Conservation (phyloP, 2,888 invertebrate genomes). For the Drosophila sordidula region DNA sequence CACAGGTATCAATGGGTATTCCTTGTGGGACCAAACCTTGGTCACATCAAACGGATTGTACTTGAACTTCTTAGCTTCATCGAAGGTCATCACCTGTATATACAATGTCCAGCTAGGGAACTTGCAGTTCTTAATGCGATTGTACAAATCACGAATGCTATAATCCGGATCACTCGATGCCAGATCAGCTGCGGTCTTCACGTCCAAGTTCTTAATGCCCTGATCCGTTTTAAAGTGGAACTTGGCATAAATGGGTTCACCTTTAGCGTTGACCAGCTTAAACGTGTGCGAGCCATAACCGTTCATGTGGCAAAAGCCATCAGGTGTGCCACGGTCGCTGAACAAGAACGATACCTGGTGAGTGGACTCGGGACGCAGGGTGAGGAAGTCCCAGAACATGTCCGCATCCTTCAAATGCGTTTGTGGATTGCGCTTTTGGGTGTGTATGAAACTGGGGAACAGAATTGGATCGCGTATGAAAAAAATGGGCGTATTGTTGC, state of each 20-base stretch:
- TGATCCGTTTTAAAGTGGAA: slow-evolving; percentile 97
- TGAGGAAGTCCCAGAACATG: slow-evolving; percentile 98
- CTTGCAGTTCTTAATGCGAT: slow-evolving; percentile 92
- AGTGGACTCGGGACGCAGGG: slow-evolving; percentile 93
- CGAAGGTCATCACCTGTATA: slow-evolving; percentile 95
- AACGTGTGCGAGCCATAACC: slow-evolving; percentile 98
- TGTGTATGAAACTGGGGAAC: slow-evolving; percentile 98
- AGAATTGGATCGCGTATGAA: slow-evolving; percentile 96
- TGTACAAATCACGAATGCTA: slow-evolving; percentile 94
- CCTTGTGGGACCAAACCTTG: slow-evolving; percentile 95
- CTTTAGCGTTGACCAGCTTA: slow-evolving; percentile 92
- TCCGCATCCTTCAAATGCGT: slow-evolving; percentile 96
- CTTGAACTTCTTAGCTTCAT: slow-evolving; percentile 91
- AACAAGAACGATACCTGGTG: slow-evolving; percentile 94
- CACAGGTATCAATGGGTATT: slow-evolving; percentile 94
- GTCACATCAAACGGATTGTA: slow-evolving; percentile 98
- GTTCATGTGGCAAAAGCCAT: slow-evolving; percentile 97
- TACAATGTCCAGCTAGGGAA: slow-evolving; percentile 92
- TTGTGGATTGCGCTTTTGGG: slow-evolving; percentile 97
- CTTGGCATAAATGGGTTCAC: slow-evolving; percentile 93
- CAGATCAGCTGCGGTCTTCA: slow-evolving; percentile 85
- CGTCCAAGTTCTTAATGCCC: slow-evolving; percentile 93
- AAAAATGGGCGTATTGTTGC: slow-evolving; percentile 97
- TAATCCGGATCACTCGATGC: slow-evolving; percentile 94
- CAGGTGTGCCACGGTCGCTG: slow-evolving; percentile 96